Evolutionary conservation across 2,113 vertebrate genomes (phyloP).

Genomic region (Labeo catla): DNA sequence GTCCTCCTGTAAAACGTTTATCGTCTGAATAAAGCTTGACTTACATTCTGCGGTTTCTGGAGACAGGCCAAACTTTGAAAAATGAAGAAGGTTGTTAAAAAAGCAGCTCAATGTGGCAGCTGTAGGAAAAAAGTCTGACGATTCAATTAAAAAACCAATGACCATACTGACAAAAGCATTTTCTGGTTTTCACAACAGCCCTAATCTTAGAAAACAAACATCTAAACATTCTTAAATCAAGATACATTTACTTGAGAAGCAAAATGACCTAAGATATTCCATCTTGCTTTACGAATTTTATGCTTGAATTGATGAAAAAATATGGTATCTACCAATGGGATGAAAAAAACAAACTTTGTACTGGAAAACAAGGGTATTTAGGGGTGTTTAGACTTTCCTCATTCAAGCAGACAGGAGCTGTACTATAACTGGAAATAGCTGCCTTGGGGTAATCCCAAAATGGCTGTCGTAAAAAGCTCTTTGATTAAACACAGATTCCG

Average conservation of each 20-base stretch:
- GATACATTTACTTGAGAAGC: not conserved
- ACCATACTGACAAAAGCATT: not conserved
- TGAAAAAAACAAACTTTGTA: not conserved
- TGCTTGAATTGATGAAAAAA: not conserved
- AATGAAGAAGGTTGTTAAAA: not conserved
- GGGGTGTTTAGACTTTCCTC: not conserved
- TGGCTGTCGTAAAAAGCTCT: not conserved
- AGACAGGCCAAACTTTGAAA: not conserved
- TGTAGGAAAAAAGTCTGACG: not conserved
- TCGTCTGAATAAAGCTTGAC: not conserved
- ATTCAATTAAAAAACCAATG: not conserved
- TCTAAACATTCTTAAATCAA: not conserved
- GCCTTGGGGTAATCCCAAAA: not conserved
- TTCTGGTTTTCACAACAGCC: not conserved
- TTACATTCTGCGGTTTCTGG: not conserved
- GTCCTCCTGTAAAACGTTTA: not conserved
- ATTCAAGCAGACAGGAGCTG: not conserved
- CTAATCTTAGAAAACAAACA: not conserved
- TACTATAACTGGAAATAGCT: conserved; percentile 3
- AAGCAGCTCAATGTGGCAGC: not conserved
- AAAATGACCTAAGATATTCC: not conserved
- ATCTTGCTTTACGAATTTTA: not conserved
- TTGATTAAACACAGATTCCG: conserved; percentile 12
- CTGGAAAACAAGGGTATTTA: not conserved
- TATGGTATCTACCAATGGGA: not conserved